Evolutionary conservation across 2,113 vertebrate species (phyloP).

Genomic region (Prionailurus viverrinus): DNA sequence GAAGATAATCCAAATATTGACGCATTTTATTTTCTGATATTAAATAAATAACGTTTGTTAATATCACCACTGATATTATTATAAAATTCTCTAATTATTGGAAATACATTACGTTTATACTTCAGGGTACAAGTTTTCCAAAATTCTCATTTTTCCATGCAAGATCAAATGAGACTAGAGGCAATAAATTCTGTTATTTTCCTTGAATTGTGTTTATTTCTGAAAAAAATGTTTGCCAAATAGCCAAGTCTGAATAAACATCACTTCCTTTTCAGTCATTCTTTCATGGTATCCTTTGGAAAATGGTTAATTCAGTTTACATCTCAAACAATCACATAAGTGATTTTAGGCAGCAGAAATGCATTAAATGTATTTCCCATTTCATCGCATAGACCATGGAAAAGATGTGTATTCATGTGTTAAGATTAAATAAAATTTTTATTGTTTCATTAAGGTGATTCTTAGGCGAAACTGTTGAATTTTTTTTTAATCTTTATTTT

Average conservation of each 20-base stretch:
- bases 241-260: slow-evolving; percentile 19
- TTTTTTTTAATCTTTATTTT: background rate
- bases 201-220: background rate
- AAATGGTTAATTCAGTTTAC: background rate
- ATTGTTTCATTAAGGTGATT: background rate
- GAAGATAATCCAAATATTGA: background rate
- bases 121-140: background rate
- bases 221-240: background rate
- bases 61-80: background rate
- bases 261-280: background rate
- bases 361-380: background rate
- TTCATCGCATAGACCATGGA: background rate
- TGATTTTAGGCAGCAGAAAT: background rate
- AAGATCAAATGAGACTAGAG: background rate
- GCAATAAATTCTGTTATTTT: slow-evolving; percentile 4
- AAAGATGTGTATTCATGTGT: background rate
- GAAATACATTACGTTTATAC: background rate
- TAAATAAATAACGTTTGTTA: background rate
- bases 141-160: slow-evolving; percentile 36
- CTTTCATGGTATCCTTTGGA: background rate
- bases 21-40: slow-evolving; percentile 35
- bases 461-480: background rate
- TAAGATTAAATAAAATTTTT: background rate
- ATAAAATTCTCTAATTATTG: slow-evolving; percentile 23
- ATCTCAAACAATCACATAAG: background rate